These are phyloP conservation scores for Apodemus agrarius DNA, from an alignment of 2,797 vertebrate genomes.

Conservation along the genomic window DNA sequence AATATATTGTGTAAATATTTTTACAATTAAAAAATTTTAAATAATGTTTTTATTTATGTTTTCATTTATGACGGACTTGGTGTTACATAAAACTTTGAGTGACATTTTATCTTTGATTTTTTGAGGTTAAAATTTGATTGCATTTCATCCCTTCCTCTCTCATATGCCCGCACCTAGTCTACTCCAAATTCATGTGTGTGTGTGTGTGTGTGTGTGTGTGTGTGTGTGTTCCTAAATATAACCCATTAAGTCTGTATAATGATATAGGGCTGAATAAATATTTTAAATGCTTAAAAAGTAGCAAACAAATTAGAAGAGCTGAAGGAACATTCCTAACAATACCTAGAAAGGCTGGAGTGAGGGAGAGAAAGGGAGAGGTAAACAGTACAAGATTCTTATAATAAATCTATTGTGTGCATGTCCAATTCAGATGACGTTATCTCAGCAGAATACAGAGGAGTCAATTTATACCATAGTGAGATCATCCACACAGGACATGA, in stretches of 20 bases:
- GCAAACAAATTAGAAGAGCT: not conserved
- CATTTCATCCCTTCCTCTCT: too few species aligned
- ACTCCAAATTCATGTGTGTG: not conserved
- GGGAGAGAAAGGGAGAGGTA: not conserved
- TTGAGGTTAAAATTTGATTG: not conserved
- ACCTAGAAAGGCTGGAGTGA: not conserved
- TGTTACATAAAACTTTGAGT: not conserved
- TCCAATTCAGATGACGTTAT: not conserved
- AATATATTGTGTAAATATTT: not conserved
- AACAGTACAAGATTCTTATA: not conserved
- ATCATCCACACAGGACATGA: not conserved
- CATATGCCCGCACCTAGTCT: too few species aligned
- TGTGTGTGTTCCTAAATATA: not conserved
- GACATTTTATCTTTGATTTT: not conserved
- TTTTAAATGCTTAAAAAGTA: not conserved
- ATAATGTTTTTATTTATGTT: not conserved
- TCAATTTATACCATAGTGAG: not conserved
- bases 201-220: too few species aligned
- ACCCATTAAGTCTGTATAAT: not conserved
- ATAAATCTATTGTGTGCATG: not conserved
- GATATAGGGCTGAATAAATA: not conserved
- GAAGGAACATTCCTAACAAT: constrained; percentile 66
- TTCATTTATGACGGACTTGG: not conserved
- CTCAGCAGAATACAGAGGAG: not conserved
- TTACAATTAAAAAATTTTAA: too few species aligned